phyloP scores from a whole-genome alignment of 1,140 invertebrate genomes.

The Diachasmimorpha longicaudata region DNA sequence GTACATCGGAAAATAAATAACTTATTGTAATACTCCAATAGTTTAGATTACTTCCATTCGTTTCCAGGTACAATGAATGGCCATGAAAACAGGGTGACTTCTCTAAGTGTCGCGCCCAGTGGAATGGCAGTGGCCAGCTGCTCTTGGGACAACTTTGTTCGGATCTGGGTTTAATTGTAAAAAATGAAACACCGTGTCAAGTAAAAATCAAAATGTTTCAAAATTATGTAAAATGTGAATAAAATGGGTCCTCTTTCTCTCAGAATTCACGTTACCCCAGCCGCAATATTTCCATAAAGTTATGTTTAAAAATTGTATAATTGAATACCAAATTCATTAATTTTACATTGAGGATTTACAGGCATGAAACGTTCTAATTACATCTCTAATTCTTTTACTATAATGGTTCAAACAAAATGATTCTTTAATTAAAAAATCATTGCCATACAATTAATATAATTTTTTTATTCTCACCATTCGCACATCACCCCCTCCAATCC shows the following conservation, averaged over 20 bases:
- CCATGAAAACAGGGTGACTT: slow-evolving; percentile 89
- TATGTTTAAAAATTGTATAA: no score
- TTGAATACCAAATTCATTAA: no score
- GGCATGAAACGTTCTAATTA: no score
- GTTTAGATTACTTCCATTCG: background rate
- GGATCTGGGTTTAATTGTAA: slow-evolving; percentile 79
- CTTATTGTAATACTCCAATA: no score
- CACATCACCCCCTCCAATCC: background rate
- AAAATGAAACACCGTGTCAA: background rate
- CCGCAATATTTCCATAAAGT: no score
- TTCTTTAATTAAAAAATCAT: background rate
- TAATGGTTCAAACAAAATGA: no score
- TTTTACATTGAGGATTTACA: no score
- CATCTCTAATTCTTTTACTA: no score
- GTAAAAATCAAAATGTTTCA: no score
- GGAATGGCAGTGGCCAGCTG: slow-evolving; percentile 84
- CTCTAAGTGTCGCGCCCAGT: slow-evolving; percentile 78
- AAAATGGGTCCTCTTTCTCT: background rate
- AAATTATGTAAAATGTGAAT: background rate
- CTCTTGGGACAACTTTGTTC: slow-evolving; percentile 88
- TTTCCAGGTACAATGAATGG: slow-evolving; percentile 74
- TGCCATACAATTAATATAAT: background rate
- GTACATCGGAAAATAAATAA: no score
- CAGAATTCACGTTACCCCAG: background rate
- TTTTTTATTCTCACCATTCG: background rate